phyloP scores from a whole-genome alignment of 2,113 vertebrate species.

The Vulpes vulpes region DNA sequence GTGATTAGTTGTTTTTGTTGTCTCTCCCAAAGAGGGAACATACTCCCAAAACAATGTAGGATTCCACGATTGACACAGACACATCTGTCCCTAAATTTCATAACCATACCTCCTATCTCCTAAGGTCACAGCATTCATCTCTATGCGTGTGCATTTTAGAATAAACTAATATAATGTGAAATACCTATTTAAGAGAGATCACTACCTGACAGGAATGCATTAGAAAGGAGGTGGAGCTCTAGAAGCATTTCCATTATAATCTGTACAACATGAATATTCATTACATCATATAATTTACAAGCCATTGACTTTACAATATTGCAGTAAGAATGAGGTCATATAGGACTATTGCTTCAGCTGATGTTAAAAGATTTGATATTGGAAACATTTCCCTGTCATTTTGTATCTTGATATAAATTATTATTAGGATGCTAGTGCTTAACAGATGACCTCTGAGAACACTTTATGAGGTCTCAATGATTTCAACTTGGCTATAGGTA shows the following conservation, averaged over 20 bases:
- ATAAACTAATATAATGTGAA: conserved; percentile 42
- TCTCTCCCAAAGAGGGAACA: not conserved
- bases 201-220: not conserved
- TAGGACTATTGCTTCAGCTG: conserved; percentile 2
- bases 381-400: conserved; percentile 40
- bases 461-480: not conserved
- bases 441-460: conserved; percentile 43
- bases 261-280: conserved; percentile 73
- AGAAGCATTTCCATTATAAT: conserved; percentile 15
- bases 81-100: not conserved
- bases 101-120: not conserved
- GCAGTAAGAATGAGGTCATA: conserved; percentile 60
- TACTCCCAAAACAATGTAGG: not conserved
- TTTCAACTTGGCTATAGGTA: not conserved
- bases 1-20: not conserved
- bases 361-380: conserved; percentile 15
- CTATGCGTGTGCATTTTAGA: not conserved
- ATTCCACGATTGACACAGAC: not conserved
- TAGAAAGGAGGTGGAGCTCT: conserved; percentile 35
- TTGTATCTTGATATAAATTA: conserved; percentile 44
- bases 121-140: not conserved
- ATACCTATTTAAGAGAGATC: not conserved
- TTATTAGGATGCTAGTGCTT: not conserved
- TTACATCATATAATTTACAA: conserved; percentile 64
- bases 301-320: conserved; percentile 68